Evolutionary conservation across 1,140 invertebrate species (phyloP).

Genomic region (Aphelinus certus): DNA sequence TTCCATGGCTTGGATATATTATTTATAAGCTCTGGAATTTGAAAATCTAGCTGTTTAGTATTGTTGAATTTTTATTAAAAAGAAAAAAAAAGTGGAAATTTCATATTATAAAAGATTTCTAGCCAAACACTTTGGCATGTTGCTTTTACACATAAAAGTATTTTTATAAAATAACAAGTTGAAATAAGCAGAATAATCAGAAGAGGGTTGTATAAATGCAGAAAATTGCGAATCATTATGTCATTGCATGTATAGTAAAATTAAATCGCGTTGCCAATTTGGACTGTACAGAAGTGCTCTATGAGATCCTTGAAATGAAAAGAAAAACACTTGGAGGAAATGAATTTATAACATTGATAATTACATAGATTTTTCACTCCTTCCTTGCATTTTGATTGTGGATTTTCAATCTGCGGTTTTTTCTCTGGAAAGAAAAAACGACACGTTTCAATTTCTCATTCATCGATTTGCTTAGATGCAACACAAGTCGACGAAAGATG

Average conservation of each 20-base stretch:
- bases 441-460: background rate
- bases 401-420: background rate
- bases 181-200: background rate
- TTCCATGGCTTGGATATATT: background rate
- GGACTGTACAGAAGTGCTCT: background rate
- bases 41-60: background rate
- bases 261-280: slow-evolving; percentile 3
- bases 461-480: background rate
- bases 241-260: slow-evolving; percentile 12
- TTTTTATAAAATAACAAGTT: slow-evolving; percentile 16
- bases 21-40: slow-evolving; percentile 1
- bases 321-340: background rate
- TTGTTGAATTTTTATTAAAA: slow-evolving; percentile 6
- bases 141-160: slow-evolving; percentile 13
- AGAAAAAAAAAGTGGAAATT: background rate
- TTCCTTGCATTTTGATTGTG: background rate
- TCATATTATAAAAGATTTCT: slow-evolving; percentile 14
- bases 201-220: background rate
- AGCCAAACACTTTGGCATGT: slow-evolving; percentile 1
- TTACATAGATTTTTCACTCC: background rate
- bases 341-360: background rate
- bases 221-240: background rate
- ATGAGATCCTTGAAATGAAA: background rate
- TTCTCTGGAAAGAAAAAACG: background rate
- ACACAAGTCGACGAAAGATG: background rate